These are phyloP conservation scores for Sturnira hondurensis DNA, from an alignment of 2,113 vertebrate genomes.

Conservation along the genomic window DNA sequence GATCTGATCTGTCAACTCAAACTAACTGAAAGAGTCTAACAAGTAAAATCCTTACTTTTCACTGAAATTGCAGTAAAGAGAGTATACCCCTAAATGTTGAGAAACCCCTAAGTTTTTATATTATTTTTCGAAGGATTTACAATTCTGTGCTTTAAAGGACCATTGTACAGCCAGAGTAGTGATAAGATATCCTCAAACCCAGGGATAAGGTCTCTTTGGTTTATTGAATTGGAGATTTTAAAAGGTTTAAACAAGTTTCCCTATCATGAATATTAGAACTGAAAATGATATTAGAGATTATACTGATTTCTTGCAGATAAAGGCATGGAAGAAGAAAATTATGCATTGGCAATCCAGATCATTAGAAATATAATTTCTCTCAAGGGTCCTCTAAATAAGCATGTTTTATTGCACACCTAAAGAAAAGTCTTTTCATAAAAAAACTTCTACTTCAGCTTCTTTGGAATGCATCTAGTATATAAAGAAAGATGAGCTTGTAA, in stretches of 20 bases:
- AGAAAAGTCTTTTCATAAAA: constrained; percentile 30
- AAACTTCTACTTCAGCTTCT: not conserved
- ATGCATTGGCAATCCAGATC: not conserved
- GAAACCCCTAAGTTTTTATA: not conserved
- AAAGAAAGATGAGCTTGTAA: not conserved
- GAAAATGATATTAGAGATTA: not conserved
- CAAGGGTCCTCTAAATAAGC: not conserved
- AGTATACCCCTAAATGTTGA: not conserved
- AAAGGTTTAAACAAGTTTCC: not conserved
- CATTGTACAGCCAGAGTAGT: not conserved
- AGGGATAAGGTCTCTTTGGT: not conserved
- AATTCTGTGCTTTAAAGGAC: not conserved
- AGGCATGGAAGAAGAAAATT: not conserved
- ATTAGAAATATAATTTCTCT: constrained; percentile 24
- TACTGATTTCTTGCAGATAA: not conserved
- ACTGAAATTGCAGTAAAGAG: not conserved
- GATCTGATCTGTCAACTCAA: not conserved
- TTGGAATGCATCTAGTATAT: not conserved
- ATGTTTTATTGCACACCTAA: not conserved
- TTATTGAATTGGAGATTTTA: not conserved
- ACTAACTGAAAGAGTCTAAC: not conserved
- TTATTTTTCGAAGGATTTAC: not conserved
- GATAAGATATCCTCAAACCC: not conserved
- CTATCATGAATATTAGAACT: not conserved
- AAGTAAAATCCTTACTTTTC: not conserved